Percentiles rank a stretch among this genome's conserved stretches.
Evolutionary conservation across 2,797 vertebrate genomes (phyloP).

Genomic region (Mormyrus proboscirostris): DNA sequence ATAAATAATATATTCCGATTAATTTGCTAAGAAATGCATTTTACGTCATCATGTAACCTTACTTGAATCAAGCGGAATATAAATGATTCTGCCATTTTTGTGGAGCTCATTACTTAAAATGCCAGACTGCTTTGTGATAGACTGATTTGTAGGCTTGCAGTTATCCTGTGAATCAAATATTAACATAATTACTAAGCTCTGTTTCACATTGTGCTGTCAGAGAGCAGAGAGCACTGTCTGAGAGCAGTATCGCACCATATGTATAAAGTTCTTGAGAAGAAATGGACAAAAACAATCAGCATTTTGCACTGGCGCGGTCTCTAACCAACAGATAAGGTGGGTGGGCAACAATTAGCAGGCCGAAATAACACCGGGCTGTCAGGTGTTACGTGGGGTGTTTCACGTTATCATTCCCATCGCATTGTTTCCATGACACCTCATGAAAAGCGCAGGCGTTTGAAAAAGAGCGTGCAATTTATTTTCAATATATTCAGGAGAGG

Average conservation of each 20-base stretch:
- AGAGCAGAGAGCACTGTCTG: background rate
- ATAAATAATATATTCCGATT: background rate
- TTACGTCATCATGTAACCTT: background rate
- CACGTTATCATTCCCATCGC: background rate
- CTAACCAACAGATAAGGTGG: background rate
- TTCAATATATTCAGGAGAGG: background rate
- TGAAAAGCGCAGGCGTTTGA: background rate
- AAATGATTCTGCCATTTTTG: background rate
- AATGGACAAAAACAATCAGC: background rate
- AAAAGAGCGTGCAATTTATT: conserved; percentile 12
- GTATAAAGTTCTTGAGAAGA: background rate
- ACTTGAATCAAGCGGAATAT: background rate
- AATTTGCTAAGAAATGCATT: background rate
- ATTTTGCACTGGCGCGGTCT: background rate
- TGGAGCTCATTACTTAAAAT: background rate
- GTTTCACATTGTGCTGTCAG: conserved; percentile 1
- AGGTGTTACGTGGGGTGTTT: background rate
- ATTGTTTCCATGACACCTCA: background rate
- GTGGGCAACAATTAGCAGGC: background rate
- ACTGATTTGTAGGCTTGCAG: background rate
- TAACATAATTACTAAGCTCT: conserved; percentile 2
- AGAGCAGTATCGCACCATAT: background rate
- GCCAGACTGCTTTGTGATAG: background rate
- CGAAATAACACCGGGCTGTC: background rate
- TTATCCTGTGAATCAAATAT: background rate